Percentiles rank a stretch among this genome's conserved stretches.
phyloP scores from a whole-genome alignment of 2,888 invertebrate genomes.

The Pseudococcus viburni region DNA sequence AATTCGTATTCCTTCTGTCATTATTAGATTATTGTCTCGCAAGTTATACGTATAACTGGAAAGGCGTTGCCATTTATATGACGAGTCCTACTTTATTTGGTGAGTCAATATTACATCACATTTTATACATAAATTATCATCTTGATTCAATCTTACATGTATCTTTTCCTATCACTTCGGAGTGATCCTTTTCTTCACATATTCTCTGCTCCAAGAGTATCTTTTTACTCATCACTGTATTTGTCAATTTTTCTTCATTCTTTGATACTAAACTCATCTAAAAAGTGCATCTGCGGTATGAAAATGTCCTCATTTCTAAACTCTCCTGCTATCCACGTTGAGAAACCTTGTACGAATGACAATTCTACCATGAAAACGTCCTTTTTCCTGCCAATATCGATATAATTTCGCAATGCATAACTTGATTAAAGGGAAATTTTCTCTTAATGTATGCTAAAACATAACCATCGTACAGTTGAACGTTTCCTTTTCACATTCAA shows the following conservation, averaged over 20 bases:
- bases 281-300: too few relatives aligned
- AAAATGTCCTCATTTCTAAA: too few relatives aligned
- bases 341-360: neutral
- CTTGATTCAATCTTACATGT: too few relatives aligned
- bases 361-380: neutral
- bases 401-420: neutral
- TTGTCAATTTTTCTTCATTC: too few relatives aligned
- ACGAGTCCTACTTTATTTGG: conserved; percentile 79
- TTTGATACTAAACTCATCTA: too few relatives aligned
- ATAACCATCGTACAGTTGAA: neutral
- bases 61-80: conserved; percentile 95
- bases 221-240: too few relatives aligned
- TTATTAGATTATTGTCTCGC: conserved; percentile 39
- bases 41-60: conserved; percentile 70
- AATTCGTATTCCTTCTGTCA: conserved; percentile 53
- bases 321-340: too few relatives aligned
- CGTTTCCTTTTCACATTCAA: neutral
- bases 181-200: neutral
- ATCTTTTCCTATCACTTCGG: neutral
- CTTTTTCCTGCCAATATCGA: neutral
- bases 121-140: neutral
- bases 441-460: neutral
- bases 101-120: conserved; percentile 50
- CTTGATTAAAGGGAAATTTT: neutral
- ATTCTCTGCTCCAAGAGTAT: neutral